phyloP scores from a whole-genome alignment of 2,888 invertebrate genomes.

The Melieria omissa region DNA sequence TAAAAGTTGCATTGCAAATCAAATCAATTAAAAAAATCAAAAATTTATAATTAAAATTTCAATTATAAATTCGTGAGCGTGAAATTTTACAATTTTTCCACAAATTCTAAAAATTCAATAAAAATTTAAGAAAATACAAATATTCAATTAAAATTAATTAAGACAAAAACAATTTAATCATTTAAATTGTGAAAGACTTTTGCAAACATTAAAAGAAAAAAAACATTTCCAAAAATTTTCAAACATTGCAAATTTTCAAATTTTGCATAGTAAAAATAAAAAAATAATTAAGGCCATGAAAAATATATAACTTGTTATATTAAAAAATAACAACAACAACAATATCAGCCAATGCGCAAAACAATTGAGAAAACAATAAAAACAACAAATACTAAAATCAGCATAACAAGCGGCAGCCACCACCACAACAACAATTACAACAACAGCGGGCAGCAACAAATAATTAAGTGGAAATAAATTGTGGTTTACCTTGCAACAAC shows the following conservation, averaged over 20 bases:
- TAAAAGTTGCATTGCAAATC: too few relatives aligned
- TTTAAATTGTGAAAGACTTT: too few relatives aligned
- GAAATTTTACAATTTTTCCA: too few relatives aligned
- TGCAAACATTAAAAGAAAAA: too few relatives aligned
- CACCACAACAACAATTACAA: slow-evolving; percentile 31
- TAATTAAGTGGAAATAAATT: slow-evolving; percentile 44
- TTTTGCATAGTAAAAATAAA: slow-evolving; percentile 11
- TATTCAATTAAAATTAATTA: too few relatives aligned
- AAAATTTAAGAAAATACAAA: too few relatives aligned
- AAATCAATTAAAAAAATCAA: too few relatives aligned
- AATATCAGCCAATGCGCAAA: slow-evolving; percentile 41
- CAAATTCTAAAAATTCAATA: too few relatives aligned
- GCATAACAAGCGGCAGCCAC: slow-evolving; percentile 8
- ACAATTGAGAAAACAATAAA: slow-evolving; percentile 38
- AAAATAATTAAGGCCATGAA: slow-evolving; percentile 16
- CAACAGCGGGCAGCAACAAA: slow-evolving; percentile 18
- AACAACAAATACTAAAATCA: slow-evolving; percentile 37
- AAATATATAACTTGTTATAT: slow-evolving; percentile 20
- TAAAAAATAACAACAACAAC: slow-evolving; percentile 42
- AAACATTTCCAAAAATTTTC: too few relatives aligned
- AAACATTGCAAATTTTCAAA: not conserved
- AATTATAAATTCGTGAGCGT: too few relatives aligned
- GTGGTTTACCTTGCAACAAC: slow-evolving; percentile 49
- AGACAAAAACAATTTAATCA: too few relatives aligned
- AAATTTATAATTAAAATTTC: too few relatives aligned